Conservation (phyloP, 2,113 vertebrate genomes). For the Sturnira hondurensis region DNA sequence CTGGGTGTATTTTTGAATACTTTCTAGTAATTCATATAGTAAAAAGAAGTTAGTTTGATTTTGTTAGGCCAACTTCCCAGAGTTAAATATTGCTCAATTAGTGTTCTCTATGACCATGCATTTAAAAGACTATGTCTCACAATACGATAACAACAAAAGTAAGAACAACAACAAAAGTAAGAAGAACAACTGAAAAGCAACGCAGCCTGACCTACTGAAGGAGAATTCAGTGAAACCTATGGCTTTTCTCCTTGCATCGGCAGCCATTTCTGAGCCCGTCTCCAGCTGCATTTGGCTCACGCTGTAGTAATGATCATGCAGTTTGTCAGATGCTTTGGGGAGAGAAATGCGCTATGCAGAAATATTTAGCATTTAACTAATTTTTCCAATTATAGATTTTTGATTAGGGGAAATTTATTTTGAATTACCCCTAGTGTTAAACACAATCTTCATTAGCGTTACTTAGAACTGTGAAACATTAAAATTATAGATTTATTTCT, state of each 20-base stretch:
- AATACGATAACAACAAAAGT: neutral
- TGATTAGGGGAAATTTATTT: constrained; percentile 51
- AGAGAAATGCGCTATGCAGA: neutral
- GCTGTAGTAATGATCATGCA: neutral
- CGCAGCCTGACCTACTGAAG: neutral
- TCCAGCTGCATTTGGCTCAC: neutral
- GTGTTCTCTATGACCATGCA: neutral
- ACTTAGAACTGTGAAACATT: neutral
- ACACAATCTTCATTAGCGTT: constrained; percentile 33
- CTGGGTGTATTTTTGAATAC: neutral
- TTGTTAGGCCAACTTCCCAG: neutral
- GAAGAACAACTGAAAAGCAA: neutral
- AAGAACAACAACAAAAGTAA: neutral
- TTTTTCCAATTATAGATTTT: constrained; percentile 54
- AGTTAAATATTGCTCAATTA: neutral
- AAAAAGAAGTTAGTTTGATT: constrained; percentile 12
- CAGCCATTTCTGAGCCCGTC: neutral
- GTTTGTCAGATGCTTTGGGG: neutral
- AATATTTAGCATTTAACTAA: constrained; percentile 42
- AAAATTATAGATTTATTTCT: neutral
- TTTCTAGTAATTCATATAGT: neutral
- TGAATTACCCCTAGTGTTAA: constrained; percentile 40
- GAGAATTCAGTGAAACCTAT: neutral
- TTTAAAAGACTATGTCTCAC: neutral
- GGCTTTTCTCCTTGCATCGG: neutral